Conservation (phyloP, 2,797 vertebrate genomes). For the Pelochelys cantorii region DNA sequence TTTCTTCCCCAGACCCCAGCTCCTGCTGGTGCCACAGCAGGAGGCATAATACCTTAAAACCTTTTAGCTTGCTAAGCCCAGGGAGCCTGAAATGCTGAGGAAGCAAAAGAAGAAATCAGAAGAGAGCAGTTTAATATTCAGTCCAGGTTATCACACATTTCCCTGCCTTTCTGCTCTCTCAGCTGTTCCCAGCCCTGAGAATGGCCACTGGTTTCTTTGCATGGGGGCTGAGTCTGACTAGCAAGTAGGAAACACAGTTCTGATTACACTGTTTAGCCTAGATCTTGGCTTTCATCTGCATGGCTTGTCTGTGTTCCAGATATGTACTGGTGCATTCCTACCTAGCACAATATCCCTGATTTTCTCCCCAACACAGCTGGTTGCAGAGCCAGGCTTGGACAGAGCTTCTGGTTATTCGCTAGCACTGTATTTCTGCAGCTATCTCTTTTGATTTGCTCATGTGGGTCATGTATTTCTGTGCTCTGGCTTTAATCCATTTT, state of each 20-base stretch:
- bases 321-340: fast-evolving
- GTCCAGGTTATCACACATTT: fast-evolving
- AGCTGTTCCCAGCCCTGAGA: fast-evolving
- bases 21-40: not conserved
- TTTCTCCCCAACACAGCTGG: fast-evolving
- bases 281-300: not conserved
- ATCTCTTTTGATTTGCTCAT: not conserved
- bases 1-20: not conserved
- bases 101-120: conserved; percentile 55
- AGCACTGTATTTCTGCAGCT: not conserved
- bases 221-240: fast-evolving
- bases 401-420: fast-evolving
- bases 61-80: conserved; percentile 56
- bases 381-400: fast-evolving
- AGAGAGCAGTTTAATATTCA: conserved; percentile 15
- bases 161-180: not conserved
- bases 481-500: conserved; percentile 53
- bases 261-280: fast-evolving
- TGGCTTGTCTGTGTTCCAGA: fast-evolving
- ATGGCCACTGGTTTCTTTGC: fast-evolving
- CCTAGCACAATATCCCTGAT: not conserved
- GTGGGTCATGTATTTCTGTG: conserved; percentile 42
- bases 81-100: conserved; percentile 43
- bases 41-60: conserved; percentile 50
- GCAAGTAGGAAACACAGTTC: not conserved